Conservation (phyloP, 1,140 invertebrate genomes). For the Acromyrmex heyeri region DNA sequence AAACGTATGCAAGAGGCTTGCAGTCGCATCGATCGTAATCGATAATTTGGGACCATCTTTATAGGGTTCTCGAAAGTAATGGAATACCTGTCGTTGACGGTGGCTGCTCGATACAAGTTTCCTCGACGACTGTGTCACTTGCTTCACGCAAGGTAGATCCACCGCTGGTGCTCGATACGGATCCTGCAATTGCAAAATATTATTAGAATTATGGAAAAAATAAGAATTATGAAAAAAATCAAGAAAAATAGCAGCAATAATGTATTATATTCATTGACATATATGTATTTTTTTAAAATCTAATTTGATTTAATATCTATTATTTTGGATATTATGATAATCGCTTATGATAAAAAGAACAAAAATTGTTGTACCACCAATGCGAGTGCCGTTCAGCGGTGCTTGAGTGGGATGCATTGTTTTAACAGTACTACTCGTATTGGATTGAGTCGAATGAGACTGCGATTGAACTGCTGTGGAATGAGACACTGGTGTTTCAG, state of each 20-base stretch:
- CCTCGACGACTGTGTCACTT: constrained; percentile 75
- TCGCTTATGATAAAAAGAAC: not conserved
- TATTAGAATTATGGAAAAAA: not conserved
- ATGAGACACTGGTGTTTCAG: constrained; percentile 82
- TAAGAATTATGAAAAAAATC: not conserved
- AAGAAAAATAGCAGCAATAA: not conserved
- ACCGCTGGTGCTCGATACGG: constrained; percentile 82
- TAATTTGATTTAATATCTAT: not conserved
- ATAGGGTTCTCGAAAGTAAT: constrained; percentile 40
- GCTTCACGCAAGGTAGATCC: constrained; percentile 82
- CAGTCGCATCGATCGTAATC: constrained; percentile 67
- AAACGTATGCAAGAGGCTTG: constrained; percentile 76
- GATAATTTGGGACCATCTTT: constrained; percentile 37
- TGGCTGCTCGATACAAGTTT: constrained; percentile 75
- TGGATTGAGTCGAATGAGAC: constrained; percentile 78
- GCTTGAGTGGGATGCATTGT: constrained; percentile 78
- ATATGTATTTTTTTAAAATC: not conserved
- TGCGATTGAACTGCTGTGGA: constrained; percentile 76
- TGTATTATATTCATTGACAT: not conserved
- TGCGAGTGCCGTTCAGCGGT: constrained; percentile 64
- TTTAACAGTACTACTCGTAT: constrained; percentile 80
- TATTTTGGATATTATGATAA: not conserved
- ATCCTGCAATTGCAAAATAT: constrained; percentile 75
- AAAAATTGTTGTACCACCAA: constrained; percentile 65
- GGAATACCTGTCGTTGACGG: constrained; percentile 80